Conservation (phyloP, 1,140 invertebrate species). For the Leptopilina clavipes region DNA sequence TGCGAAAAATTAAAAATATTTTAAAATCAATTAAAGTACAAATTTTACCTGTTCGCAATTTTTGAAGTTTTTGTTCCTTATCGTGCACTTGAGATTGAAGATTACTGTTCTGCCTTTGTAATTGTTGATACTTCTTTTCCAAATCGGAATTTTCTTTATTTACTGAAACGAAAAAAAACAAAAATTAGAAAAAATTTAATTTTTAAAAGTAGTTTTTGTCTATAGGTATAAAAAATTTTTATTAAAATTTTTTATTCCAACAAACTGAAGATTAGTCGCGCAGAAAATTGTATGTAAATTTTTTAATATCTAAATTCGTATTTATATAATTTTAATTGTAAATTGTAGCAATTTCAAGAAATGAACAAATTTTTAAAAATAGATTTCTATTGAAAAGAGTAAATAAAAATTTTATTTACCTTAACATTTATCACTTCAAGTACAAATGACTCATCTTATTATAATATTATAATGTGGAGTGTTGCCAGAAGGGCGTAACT, state of each 20-base stretch:
- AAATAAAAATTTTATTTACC: background rate
- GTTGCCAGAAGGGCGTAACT: slow-evolving; percentile 23
- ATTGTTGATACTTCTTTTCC: slow-evolving; percentile 77
- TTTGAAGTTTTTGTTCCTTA: slow-evolving; percentile 78
- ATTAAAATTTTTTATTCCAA: too few species aligned
- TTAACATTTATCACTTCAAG: background rate
- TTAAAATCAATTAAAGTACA: too few species aligned
- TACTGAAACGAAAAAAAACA: slow-evolving; percentile 72
- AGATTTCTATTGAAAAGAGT: background rate
- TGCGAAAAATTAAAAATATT: background rate
- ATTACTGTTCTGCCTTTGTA: slow-evolving; percentile 76
- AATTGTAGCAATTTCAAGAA: too few species aligned
- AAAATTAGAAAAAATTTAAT: slow-evolving; percentile 6
- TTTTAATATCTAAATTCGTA: too few species aligned
- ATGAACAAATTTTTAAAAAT: too few species aligned
- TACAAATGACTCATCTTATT: slow-evolving; percentile 15
- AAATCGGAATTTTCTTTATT: slow-evolving; percentile 78
- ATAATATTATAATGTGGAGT: slow-evolving; percentile 4
- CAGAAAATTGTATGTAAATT: too few species aligned
- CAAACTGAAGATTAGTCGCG: too few species aligned
- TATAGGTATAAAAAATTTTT: background rate
- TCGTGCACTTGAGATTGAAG: slow-evolving; percentile 77
- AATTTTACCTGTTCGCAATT: slow-evolving; percentile 77
- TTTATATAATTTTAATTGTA: too few species aligned
- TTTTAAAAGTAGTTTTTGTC: background rate